Evolutionary conservation across 2,888 invertebrate genomes (phyloP).

Genomic region (Brachycybe producta): DNA sequence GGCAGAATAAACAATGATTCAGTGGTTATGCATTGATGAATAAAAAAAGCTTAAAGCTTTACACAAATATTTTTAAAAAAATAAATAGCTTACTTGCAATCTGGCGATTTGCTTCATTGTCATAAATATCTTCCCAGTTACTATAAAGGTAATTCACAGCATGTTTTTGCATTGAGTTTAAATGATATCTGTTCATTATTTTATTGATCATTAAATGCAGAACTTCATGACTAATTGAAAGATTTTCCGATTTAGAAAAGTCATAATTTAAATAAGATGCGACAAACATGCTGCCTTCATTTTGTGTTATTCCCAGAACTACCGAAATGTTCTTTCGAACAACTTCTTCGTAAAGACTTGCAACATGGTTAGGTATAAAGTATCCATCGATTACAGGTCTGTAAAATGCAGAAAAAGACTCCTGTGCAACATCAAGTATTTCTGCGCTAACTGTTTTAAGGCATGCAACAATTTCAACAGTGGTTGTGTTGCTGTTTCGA

Average conservation of each 20-base stretch:
- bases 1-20: too few relatives aligned
- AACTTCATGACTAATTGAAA: not conserved
- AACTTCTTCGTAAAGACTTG: not conserved
- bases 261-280: not conserved
- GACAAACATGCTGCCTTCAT: slow-evolving; percentile 5
- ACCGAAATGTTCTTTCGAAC: slow-evolving; percentile 5
- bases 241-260: not conserved
- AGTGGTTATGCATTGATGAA: too few relatives aligned
- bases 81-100: slow-evolving; percentile 5
- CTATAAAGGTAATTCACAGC: not conserved
- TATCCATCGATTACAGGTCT: not conserved
- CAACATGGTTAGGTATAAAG: not conserved
- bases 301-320: slow-evolving; percentile 5
- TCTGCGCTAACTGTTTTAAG: not conserved
- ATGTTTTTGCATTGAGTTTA: not conserved
- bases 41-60: too few relatives aligned
- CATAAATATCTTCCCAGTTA: slow-evolving; percentile 5
- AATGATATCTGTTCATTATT: not conserved
- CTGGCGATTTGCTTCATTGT: not conserved
- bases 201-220: not conserved
- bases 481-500: not conserved
- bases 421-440: slow-evolving; percentile 1
- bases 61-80: not conserved
- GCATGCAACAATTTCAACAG: not conserved
- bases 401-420: not conserved